Evolutionary conservation across 30 jellyfish, hydroid and myxozoan species (phyloP).

Genomic region (Cassiopea xamachana): DNA sequence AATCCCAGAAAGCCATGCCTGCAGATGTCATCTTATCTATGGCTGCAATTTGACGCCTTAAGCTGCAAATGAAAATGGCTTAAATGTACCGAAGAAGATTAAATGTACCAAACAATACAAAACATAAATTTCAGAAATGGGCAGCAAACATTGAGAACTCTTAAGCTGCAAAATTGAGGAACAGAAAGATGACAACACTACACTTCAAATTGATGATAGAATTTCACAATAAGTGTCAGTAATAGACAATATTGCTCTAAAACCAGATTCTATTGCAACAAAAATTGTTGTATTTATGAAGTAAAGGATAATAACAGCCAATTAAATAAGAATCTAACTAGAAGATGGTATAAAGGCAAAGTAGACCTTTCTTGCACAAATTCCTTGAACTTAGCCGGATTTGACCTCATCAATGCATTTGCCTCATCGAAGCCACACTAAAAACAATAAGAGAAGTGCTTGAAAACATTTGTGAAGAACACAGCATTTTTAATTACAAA

Average conservation of each 20-base stretch:
- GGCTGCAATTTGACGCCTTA: constrained; percentile 94
- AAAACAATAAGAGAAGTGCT: background rate
- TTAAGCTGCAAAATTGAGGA: too few relatives aligned
- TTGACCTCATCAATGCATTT: constrained; percentile 83
- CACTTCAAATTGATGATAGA: too few relatives aligned
- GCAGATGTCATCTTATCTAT: constrained; percentile 81
- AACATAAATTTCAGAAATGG: too few relatives aligned
- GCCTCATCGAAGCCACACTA: constrained; percentile 95
- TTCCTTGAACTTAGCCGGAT: constrained; percentile 81
- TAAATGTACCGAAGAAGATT: background rate
- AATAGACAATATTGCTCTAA: too few relatives aligned
- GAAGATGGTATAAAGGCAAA: background rate
- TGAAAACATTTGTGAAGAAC: too few relatives aligned
- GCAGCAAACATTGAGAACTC: too few relatives aligned
- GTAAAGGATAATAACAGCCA: background rate
- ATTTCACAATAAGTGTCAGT: too few relatives aligned
- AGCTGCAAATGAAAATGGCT: constrained; percentile 35
- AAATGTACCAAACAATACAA: background rate
- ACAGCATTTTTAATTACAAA: too few relatives aligned
- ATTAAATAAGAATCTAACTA: background rate
- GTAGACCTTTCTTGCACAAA: constrained; percentile 93
- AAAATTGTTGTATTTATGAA: background rate
- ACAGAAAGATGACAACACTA: too few relatives aligned
- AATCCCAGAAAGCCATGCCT: constrained; percentile 99
- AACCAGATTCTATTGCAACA: too few relatives aligned